Conservation (phyloP, 2,797 vertebrate genomes). For the Eidolon dupreanum region DNA sequence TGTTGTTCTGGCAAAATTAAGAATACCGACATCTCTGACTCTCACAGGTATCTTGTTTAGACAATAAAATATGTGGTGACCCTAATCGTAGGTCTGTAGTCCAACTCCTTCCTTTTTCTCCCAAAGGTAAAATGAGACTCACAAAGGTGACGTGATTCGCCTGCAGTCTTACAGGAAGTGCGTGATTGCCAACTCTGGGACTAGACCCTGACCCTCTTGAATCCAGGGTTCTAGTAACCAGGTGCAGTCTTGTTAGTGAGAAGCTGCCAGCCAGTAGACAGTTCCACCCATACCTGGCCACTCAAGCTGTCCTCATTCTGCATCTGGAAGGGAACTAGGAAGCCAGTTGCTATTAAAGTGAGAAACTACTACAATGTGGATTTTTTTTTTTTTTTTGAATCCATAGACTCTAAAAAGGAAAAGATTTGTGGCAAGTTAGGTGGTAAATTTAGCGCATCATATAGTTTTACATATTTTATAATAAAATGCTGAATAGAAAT, state of each 20-base stretch:
- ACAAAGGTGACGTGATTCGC: not conserved
- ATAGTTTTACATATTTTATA: not conserved
- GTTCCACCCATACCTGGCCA: not conserved
- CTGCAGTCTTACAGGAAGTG: not conserved
- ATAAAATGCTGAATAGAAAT: not conserved
- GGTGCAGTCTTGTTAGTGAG: not conserved
- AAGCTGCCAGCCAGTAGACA: not conserved
- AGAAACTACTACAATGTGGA: not conserved
- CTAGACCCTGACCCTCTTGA: not conserved
- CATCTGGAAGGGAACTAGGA: not conserved
- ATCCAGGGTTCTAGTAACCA: not conserved
- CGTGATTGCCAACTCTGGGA: not conserved
- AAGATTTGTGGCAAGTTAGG: not conserved
- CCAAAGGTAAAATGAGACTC: not conserved
- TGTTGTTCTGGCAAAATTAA: not conserved
- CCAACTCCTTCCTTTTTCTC: not conserved
- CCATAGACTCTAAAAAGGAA: not conserved
- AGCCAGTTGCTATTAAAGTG: not conserved
- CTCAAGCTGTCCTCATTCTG: not conserved
- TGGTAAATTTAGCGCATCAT: not conserved
- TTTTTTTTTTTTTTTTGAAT: not conserved
- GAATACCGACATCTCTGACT: not conserved
- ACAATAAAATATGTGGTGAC: not conserved
- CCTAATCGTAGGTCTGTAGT: not conserved
- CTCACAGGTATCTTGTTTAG: not conserved